Percentiles rank a stretch among this genome's conserved stretches.
Conservation (phyloP, 2,888 invertebrate genomes). For the Nomada lathburiana region DNA sequence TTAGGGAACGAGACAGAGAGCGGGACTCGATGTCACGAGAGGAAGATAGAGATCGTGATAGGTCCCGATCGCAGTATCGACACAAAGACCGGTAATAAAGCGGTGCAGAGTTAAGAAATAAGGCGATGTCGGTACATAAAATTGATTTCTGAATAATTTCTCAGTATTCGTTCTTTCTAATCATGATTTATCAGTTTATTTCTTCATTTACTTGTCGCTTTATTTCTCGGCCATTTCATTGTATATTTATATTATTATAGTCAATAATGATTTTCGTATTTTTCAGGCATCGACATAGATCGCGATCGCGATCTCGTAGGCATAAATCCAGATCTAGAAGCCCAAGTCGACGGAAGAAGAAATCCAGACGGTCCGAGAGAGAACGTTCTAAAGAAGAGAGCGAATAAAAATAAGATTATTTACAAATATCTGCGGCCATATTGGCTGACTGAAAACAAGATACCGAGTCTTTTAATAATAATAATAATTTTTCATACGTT, state of each 20-base stretch:
- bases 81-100: conserved; percentile 86
- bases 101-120: conserved; percentile 17
- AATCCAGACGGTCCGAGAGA: conserved; percentile 89
- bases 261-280: neutral
- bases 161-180: neutral
- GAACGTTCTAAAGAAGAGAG: conserved; percentile 88
- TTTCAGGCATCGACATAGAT: conserved; percentile 83
- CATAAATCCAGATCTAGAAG: conserved; percentile 91
- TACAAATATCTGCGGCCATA: conserved; percentile 18
- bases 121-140: conserved; percentile 16
- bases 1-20: conserved; percentile 81
- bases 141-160: conserved; percentile 1
- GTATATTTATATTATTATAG: neutral
- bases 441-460: conserved; percentile 7
- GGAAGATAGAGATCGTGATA: conserved; percentile 84
- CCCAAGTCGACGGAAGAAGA: conserved; percentile 89
- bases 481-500: conserved; percentile 30
- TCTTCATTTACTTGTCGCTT: conserved; percentile 14
- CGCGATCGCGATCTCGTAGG: conserved; percentile 86
- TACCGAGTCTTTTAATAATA: conserved; percentile 26
- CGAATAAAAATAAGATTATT: conserved; percentile 84
- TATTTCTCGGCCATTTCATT: conserved; percentile 5
- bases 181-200: conserved; percentile 5
- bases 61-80: conserved; percentile 87
- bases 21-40: conserved; percentile 82